Evolutionary conservation across 2,113 vertebrate species (phyloP).

Genomic region (Pelecanus crispus): DNA sequence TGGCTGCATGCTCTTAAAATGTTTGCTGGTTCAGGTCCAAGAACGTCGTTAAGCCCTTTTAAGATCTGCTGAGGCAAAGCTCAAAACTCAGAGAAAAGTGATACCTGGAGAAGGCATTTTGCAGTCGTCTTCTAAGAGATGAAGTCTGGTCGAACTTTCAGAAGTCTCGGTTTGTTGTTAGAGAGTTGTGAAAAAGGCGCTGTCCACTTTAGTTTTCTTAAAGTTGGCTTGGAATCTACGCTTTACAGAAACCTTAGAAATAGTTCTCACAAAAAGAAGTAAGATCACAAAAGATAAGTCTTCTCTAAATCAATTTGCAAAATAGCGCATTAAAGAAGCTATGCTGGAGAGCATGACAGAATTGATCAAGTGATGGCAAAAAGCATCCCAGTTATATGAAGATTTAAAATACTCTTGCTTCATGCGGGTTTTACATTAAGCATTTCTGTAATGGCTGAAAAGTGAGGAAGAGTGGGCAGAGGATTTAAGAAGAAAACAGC

Average conservation of each 20-base stretch:
- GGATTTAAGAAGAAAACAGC: neutral
- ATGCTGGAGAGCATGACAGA: accelerated
- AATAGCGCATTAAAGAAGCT: accelerated
- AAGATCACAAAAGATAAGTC: neutral
- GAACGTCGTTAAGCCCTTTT: conserved; percentile 12
- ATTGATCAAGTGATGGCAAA: accelerated
- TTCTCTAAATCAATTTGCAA: neutral
- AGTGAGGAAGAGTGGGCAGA: conserved; percentile 10
- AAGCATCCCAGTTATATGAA: accelerated
- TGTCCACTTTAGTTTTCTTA: accelerated
- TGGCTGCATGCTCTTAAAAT: conserved; percentile 16
- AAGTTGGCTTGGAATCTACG: neutral
- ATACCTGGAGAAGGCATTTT: neutral
- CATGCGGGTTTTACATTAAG: neutral
- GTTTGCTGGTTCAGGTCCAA: conserved; percentile 5
- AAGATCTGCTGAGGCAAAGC: conserved; percentile 7
- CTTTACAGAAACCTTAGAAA: neutral
- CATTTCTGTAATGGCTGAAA: neutral
- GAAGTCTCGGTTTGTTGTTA: neutral
- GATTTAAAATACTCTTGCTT: neutral
- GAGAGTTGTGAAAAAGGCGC: neutral
- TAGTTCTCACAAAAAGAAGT: accelerated
- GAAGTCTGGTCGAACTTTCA: neutral
- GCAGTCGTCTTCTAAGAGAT: neutral
- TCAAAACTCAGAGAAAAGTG: neutral